These are phyloP conservation scores for Catharus bicknelli DNA, from an alignment of 2,113 vertebrate genomes.

Conservation along the genomic window DNA sequence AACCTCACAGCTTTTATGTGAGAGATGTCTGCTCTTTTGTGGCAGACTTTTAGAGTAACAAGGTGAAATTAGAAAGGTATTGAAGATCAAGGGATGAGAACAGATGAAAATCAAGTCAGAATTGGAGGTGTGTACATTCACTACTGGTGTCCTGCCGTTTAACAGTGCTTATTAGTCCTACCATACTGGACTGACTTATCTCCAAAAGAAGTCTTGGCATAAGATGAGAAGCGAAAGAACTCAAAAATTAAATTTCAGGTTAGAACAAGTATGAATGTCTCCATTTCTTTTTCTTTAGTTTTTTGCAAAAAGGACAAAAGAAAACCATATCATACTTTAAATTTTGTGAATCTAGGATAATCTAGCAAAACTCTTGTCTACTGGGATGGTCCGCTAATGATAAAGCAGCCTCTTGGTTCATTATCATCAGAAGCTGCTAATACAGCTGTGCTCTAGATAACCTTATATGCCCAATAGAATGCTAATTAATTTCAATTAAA, in stretches of 20 bases:
- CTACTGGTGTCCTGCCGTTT: background rate
- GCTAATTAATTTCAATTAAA: conserved; percentile 22
- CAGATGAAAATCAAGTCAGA: background rate
- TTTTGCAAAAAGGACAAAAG: background rate
- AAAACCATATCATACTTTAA: background rate
- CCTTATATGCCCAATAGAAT: background rate
- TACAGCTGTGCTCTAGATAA: background rate
- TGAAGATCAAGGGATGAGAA: background rate
- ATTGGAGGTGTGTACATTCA: background rate
- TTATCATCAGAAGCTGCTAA: background rate
- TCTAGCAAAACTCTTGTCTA: background rate
- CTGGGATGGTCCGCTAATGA: background rate
- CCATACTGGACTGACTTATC: background rate
- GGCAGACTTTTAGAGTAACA: background rate
- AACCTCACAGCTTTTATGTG: background rate
- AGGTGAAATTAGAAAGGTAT: background rate
- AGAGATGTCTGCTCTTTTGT: background rate
- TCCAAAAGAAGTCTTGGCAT: background rate
- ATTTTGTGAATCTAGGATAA: background rate
- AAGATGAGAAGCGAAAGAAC: background rate
- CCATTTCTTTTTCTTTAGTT: background rate
- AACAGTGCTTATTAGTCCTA: background rate
- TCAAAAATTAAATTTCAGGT: background rate
- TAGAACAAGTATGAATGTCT: background rate
- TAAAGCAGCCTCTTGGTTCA: background rate